Evolutionary conservation across 2,113 vertebrate genomes (phyloP), one percentile per base, ranked within the genome.

Genomic region (Nicator chloris): DNA sequence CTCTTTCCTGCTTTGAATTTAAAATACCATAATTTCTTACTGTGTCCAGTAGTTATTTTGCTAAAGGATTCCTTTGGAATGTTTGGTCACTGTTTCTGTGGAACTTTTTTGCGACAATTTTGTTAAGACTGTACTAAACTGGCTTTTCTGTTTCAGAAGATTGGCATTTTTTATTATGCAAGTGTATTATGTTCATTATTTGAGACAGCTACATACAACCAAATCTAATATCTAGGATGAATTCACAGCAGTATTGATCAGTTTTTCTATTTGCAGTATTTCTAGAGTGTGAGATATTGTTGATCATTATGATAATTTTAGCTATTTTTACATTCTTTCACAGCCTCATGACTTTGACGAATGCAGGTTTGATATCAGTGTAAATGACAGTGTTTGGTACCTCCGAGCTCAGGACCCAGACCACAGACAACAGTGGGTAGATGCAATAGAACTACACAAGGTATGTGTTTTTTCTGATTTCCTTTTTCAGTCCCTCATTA

Each of bases 271-370:
- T 23, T 50, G 40, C 21, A 57, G 35, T 65, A 61, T 87, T 93
- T 68, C 40, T 65, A 61, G 42, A 50, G 35, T 51, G 37, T 82
- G 72, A 82, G 28, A 51, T 65, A 24, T 26, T 56, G 14, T 60
- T 86, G 45, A 88, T 71, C 44, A 53, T 72, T 26, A 66, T 37
- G 21, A 71, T 92, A 90, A 88, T 66, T 91, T 49, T 73, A 60
- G 21, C 47, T 92, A 86, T 30, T 95, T 94, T 92, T 81, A 57
- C 53, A 30, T 92, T 81, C 80, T 49, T 93, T 93, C 49, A 90
- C 97, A 99, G 99, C 99, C 99, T 83, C 99, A 99, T 91, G 99
- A 99, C 95, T 99, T 99, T 98, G 99, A 99, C 33, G 99, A 99
- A 97, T 99, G 99, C 96, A 99, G 99, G 90, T 98, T 99, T 97